phyloP scores from a whole-genome alignment of 2,888 invertebrate genomes.

The Megamerina dolium region DNA sequence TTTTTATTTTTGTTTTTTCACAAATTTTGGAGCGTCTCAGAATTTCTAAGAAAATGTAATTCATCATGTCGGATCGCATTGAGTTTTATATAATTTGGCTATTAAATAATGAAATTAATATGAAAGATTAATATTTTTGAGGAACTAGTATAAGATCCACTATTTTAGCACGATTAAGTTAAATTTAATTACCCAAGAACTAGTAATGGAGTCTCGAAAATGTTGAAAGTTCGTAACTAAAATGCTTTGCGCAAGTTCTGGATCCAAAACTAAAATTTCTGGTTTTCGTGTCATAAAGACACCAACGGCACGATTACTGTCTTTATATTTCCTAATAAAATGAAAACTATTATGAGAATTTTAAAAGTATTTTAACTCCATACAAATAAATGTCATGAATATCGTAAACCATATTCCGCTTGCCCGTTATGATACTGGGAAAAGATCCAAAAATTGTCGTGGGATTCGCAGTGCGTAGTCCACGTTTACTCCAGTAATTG shows the following conservation, averaged over 20 bases:
- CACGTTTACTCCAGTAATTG: constrained; percentile 44
- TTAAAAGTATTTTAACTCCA: constrained; percentile 9
- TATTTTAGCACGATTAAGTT: too few species aligned
- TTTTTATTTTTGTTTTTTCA: too few species aligned
- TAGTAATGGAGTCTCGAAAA: constrained; percentile 37
- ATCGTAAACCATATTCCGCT: constrained; percentile 38
- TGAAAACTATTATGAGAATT: background rate
- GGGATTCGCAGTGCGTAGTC: constrained; percentile 44
- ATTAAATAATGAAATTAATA: too few species aligned
- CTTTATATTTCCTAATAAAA: constrained; percentile 32
- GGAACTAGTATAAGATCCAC: too few species aligned
- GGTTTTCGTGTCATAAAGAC: constrained; percentile 44
- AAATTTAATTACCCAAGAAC: constrained; percentile 21
- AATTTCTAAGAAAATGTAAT: too few species aligned
- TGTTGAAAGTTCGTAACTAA: constrained; percentile 45
- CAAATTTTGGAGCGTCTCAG: too few species aligned
- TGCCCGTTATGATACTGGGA: constrained; percentile 30
- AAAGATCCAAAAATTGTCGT: constrained; percentile 42
- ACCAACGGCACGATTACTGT: constrained; percentile 42
- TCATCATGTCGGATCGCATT: too few species aligned
- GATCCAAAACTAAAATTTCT: constrained; percentile 44
- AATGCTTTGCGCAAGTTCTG: constrained; percentile 41
- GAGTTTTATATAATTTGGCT: too few species aligned
- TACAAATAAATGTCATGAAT: constrained; percentile 47
- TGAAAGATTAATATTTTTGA: too few species aligned